Evolutionary conservation across 1,140 invertebrate species (phyloP).

Genomic region (Contarinia nasturtii): DNA sequence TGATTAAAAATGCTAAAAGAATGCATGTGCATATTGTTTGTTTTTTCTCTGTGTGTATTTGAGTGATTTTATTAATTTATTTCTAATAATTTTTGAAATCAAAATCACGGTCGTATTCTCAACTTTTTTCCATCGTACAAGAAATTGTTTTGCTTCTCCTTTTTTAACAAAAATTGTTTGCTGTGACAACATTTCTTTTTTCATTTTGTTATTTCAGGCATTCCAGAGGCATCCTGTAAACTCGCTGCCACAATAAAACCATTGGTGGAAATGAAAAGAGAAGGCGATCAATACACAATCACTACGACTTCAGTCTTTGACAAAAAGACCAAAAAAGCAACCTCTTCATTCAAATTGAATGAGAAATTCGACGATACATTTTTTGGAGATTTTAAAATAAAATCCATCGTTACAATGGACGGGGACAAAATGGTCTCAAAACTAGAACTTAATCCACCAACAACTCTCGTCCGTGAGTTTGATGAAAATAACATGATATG

Average conservation of each 20-base stretch:
- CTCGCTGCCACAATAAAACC: slow-evolving; percentile 54
- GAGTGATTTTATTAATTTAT: too few relatives aligned
- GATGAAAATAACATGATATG: slow-evolving; percentile 51
- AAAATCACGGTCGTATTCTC: too few relatives aligned
- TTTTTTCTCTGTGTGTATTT: too few relatives aligned
- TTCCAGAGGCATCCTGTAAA: slow-evolving; percentile 55
- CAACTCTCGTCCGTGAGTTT: slow-evolving; percentile 44
- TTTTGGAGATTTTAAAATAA: slow-evolving; percentile 65
- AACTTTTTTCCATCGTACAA: too few relatives aligned
- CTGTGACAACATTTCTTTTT: too few relatives aligned
- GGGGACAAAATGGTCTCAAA: slow-evolving; percentile 49
- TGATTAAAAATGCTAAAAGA: too few relatives aligned
- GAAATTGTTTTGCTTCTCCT: slow-evolving; percentile 17
- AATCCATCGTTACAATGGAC: slow-evolving; percentile 41
- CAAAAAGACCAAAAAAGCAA: slow-evolving; percentile 46
- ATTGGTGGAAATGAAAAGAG: slow-evolving; percentile 44
- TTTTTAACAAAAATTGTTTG: too few relatives aligned
- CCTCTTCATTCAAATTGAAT: slow-evolving; percentile 61
- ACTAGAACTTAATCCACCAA: slow-evolving; percentile 48
- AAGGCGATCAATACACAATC: slow-evolving; percentile 46
- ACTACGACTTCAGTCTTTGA: slow-evolving; percentile 72
- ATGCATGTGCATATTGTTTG: too few relatives aligned
- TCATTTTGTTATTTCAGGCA: too few relatives aligned
- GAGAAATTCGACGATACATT: slow-evolving; percentile 75
- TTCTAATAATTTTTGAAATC: too few relatives aligned